These are phyloP conservation scores for Anastrepha ludens DNA, from an alignment of 1,140 invertebrate species.

Conservation along the genomic window DNA sequence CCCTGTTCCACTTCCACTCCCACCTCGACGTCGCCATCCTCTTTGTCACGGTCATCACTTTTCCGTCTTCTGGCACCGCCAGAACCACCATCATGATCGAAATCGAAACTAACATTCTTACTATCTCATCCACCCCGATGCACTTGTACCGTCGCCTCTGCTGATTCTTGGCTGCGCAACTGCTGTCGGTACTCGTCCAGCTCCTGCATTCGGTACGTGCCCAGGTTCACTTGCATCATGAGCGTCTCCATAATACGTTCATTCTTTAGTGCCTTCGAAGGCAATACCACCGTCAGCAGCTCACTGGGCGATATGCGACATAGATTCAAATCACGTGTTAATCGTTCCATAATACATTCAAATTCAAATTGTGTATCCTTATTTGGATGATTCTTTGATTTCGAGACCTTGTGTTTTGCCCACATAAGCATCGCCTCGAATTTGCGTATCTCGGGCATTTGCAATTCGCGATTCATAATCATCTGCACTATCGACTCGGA, in stretches of 20 bases:
- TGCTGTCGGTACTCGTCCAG: constrained; percentile 90
- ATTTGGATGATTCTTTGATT: constrained; percentile 83
- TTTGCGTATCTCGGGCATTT: constrained; percentile 92
- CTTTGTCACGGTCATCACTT: constrained; percentile 9
- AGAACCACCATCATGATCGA: constrained; percentile 63
- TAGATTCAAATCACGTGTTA: constrained; percentile 91
- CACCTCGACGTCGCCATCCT: constrained; percentile 60
- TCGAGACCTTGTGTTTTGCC: constrained; percentile 86
- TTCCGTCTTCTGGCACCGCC: constrained; percentile 40
- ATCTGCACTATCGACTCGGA: constrained; percentile 96
- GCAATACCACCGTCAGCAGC: constrained; percentile 93
- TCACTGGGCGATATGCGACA: constrained; percentile 94
- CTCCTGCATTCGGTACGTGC: constrained; percentile 93
- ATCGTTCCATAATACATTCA: constrained; percentile 92
- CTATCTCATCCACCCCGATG: constrained; percentile 74
- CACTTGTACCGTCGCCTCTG: constrained; percentile 78
- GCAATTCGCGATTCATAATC: constrained; percentile 92
- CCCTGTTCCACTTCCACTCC: constrained; percentile 61
- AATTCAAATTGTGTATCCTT: constrained; percentile 91
- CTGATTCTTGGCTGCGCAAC: constrained; percentile 90
- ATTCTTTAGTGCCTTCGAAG: constrained; percentile 94
- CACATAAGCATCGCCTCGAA: constrained; percentile 95
- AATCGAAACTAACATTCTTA: constrained; percentile 75
- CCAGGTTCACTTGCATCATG: constrained; percentile 94
- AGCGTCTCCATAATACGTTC: constrained; percentile 93